A percentile compares a stretch with the other conserved stretches of the same genome.
phyloP scores from a whole-genome alignment of 2,797 vertebrate genomes.

The Ceryle rudis region DNA sequence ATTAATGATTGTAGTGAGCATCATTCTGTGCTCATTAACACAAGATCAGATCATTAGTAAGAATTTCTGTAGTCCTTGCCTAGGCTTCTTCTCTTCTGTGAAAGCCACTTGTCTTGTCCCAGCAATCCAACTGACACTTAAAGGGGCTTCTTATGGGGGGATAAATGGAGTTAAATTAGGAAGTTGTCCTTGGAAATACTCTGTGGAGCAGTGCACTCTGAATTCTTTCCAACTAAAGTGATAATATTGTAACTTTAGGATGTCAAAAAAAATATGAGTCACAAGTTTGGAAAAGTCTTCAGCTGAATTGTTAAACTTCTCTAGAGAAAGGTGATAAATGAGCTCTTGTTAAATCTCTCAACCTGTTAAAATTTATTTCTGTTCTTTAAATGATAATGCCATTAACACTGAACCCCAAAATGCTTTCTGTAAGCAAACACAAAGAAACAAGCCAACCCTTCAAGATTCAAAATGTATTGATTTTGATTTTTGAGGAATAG shows the following conservation, averaged over 20 bases:
- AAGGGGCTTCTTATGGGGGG: background rate
- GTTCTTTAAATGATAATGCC: background rate
- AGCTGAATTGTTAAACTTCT: background rate
- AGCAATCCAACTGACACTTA: background rate
- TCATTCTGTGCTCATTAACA: background rate
- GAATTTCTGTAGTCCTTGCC: background rate
- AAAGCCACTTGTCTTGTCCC: background rate
- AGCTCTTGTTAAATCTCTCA: background rate
- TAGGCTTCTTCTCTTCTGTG: background rate
- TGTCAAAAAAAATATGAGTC: background rate
- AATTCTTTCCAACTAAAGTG: background rate
- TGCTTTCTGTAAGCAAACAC: background rate
- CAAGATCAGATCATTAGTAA: background rate
- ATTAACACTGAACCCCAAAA: background rate
- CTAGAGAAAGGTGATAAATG: background rate
- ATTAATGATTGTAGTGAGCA: background rate
- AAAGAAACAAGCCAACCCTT: background rate
- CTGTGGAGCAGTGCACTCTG: background rate
- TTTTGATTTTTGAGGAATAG: background rate
- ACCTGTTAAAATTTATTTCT: background rate
- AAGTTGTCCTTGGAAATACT: background rate
- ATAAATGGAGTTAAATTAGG: background rate
- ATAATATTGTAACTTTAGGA: background rate
- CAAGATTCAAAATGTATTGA: background rate
- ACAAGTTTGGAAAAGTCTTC: background rate